Conservation (phyloP, 2,797 vertebrate species). For the Rhinogobio ventralis region DNA sequence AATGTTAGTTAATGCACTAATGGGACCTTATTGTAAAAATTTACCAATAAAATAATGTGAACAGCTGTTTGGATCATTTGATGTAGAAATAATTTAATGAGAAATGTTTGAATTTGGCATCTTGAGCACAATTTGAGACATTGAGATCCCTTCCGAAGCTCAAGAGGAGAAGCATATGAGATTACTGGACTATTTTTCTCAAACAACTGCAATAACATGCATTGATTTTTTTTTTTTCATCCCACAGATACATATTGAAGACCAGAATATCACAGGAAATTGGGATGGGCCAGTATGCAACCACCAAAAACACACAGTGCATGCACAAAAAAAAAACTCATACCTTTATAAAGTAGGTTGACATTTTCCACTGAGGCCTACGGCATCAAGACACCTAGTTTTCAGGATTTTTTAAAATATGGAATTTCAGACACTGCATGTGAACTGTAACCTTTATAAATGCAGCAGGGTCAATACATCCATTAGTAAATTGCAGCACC, state of each 20-base stretch:
- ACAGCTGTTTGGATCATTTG: not conserved
- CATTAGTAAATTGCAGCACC: not conserved
- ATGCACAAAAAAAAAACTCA: not conserved
- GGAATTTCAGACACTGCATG: not conserved
- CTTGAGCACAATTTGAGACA: not conserved
- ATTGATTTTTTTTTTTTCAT: not conserved
- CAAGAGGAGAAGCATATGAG: not conserved
- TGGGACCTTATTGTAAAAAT: not conserved
- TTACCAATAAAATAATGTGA: not conserved
- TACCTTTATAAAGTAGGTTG: not conserved
- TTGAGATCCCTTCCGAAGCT: not conserved
- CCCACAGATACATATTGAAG: not conserved
- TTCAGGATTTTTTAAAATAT: not conserved
- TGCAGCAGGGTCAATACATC: not conserved
- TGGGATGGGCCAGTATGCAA: not conserved
- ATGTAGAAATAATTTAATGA: not conserved
- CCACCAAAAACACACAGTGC: not conserved
- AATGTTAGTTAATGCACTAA: not conserved
- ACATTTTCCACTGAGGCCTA: slow-evolving; percentile 12
- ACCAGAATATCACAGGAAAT: not conserved
- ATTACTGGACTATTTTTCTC: not conserved
- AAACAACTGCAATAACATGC: not conserved
- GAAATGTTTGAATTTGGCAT: not conserved
- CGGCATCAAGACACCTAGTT: not conserved
- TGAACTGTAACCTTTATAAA: not conserved